These are phyloP conservation scores for Anoplius nigerrimus DNA, from an alignment of 2,888 invertebrate species.

Conservation along the genomic window DNA sequence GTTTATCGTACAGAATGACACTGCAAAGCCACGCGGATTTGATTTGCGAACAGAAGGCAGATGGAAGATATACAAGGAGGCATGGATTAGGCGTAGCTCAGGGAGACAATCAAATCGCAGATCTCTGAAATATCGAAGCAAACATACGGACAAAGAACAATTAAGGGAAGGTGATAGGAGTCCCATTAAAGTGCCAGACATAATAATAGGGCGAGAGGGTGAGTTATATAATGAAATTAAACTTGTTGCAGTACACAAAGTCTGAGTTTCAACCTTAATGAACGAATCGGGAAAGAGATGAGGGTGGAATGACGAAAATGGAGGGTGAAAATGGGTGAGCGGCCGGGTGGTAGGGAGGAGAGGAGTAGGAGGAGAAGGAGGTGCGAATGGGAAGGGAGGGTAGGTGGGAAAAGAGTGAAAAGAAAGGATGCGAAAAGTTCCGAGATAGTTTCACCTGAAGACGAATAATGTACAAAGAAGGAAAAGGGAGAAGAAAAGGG, in stretches of 20 bases:
- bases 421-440: not conserved
- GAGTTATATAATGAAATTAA: constrained; percentile 64
- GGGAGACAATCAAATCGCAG: too few species aligned
- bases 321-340: not conserved
- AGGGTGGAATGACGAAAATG: not conserved
- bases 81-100: too few species aligned
- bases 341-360: not conserved
- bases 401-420: not conserved
- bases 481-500: not conserved
- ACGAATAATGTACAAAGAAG: not conserved
- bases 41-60: too few species aligned
- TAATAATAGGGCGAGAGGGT: constrained; percentile 11
- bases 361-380: not conserved
- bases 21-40: too few species aligned
- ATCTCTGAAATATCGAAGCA: too few species aligned
- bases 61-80: too few species aligned
- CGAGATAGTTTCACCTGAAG: not conserved
- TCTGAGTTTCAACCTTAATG: constrained; percentile 17
- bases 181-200: constrained; percentile 11
- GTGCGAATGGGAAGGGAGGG: not conserved
- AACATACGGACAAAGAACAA: too few species aligned
- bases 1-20: too few species aligned
- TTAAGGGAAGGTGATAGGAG: not conserved
- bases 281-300: not conserved
- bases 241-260: constrained; percentile 48